Conservation (phyloP, 2,113 vertebrate species). For the Aythya baeri region DNA sequence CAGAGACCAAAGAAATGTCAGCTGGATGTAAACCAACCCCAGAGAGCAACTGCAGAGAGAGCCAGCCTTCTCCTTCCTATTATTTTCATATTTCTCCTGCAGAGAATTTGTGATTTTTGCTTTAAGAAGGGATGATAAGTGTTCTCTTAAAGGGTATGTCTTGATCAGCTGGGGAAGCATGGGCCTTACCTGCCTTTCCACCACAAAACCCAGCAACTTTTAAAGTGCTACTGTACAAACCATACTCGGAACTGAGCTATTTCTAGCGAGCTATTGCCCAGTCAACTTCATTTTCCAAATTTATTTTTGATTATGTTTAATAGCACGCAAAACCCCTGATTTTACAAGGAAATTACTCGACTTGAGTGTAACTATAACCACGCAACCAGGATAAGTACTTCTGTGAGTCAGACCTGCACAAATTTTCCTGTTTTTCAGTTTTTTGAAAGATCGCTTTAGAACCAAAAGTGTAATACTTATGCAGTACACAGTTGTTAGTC, state of each 20-base stretch:
- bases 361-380: background rate
- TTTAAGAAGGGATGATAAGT: background rate
- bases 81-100: background rate
- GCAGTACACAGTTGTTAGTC: background rate
- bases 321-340: background rate
- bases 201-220: background rate
- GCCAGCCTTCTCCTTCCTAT: background rate
- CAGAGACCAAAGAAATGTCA: background rate
- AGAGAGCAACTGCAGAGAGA: background rate
- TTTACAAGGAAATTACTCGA: background rate
- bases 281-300: background rate
- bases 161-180: background rate
- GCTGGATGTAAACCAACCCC: background rate
- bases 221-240: background rate
- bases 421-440: background rate
- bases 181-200: background rate
- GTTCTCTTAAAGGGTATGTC: background rate
- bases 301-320: background rate
- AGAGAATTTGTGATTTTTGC: background rate
- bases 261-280: background rate
- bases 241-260: background rate
- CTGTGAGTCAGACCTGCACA: background rate
- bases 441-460: background rate
- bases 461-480: background rate
- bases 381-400: background rate